Base-by-base conservation (phyloP, 2,113 vertebrate genomes). In the Ciconia maguari region DNA sequence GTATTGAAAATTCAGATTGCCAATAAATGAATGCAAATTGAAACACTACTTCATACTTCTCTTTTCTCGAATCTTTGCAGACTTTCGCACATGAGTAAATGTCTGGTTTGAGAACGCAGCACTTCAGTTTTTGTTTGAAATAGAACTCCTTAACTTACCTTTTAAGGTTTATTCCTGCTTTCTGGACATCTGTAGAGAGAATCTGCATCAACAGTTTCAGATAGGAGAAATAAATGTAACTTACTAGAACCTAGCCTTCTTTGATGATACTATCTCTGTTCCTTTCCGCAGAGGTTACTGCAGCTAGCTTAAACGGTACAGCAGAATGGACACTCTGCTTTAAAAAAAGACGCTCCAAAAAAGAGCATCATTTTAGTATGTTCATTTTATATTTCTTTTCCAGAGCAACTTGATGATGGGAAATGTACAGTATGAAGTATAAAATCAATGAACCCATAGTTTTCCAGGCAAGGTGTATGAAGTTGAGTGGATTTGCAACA, bases 391-490 rank as follows among this genome's bases (percentile, higher is more conserved):
- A 41, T 22, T 15, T 55, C 16, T 62, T 88, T 74, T 41, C 25
- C 22, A 41, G 62, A 76, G 38, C 13, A 86, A 16, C 14, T 38
- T 29, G 15, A 64, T 7, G 16, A 62, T 46, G 13, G 8, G 12
- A 82, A 84, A 66, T 58, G 16, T 9, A 75, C 20, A 49, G 13
- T 13, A 13, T 36, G 44, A 60, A 24, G 12, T 18, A 21, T 11
- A 51, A 76, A 69, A 72, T 38, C 41, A 38, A 46, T 20, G 24
- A 55, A 60, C 1, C 3, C 11, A 34, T 0, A 0, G 3, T 36
- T 71, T 68, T 61, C 20, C 20, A 80, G 17, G 44, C 13, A 65
- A 57, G n/a, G 3, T 46, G 8, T 5, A 62, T 55, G 48, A 83
- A 75, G 13, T 24, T 83, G 29, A 55, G 8, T 44, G 10, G 6